Evolutionary conservation across 2,113 vertebrate species (phyloP).

Genomic region (Chaetura pelagica): DNA sequence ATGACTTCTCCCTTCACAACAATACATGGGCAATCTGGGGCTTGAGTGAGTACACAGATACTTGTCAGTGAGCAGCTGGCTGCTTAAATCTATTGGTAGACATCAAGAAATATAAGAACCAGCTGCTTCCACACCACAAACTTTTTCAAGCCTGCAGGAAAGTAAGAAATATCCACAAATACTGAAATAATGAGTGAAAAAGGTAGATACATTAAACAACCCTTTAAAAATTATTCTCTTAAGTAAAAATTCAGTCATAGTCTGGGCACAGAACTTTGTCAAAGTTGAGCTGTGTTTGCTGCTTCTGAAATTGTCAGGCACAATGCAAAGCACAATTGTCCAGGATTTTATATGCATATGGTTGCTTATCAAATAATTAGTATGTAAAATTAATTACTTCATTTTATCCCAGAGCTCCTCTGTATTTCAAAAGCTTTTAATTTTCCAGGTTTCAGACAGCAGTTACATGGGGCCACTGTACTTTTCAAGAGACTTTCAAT

Average conservation of each 20-base stretch:
- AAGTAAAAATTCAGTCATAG: background rate
- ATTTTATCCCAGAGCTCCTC: background rate
- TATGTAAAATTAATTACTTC: background rate
- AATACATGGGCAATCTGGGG: background rate
- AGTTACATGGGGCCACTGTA: background rate
- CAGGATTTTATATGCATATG: background rate
- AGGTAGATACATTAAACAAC: background rate
- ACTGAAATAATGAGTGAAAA: background rate
- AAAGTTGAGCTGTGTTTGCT: background rate
- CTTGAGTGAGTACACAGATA: background rate
- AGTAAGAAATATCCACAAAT: background rate
- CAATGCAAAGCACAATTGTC: background rate
- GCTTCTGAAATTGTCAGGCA: background rate
- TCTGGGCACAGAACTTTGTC: background rate
- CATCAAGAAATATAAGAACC: background rate
- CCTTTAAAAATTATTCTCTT: background rate
- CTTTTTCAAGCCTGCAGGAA: background rate
- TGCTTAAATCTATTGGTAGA: background rate
- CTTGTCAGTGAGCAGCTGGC: background rate
- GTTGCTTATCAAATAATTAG: background rate
- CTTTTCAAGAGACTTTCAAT: background rate
- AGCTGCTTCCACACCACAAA: background rate
- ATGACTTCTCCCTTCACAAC: background rate
- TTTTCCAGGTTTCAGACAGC: background rate
- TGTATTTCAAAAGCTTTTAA: background rate